Conservation (phyloP, 2,888 invertebrate genomes). For the Andricus quercusramuli region DNA sequence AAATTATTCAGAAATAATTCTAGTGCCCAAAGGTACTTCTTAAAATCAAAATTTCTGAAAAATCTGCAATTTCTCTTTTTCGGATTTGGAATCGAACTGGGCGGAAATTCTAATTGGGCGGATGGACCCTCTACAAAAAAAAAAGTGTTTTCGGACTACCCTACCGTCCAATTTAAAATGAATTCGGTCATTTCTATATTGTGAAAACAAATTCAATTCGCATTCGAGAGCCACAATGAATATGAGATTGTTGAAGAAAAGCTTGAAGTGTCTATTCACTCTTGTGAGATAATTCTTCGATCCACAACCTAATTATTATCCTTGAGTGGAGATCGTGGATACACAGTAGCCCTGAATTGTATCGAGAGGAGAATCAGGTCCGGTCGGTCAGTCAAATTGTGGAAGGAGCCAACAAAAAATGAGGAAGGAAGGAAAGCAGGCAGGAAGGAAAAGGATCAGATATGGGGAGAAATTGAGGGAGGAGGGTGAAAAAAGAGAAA, state of each 20-base stretch:
- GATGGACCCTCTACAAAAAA: too few relatives aligned
- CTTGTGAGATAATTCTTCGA: constrained; percentile 24
- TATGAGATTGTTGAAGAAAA: constrained; percentile 1
- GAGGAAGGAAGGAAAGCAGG: constrained; percentile 13
- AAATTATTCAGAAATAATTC: too few relatives aligned
- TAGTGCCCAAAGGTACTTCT: too few relatives aligned
- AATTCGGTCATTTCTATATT: too few relatives aligned
- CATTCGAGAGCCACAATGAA: background rate
- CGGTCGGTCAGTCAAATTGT: constrained; percentile 54
- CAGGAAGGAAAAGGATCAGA: constrained; percentile 18
- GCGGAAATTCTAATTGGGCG: too few relatives aligned
- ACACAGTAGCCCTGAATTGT: constrained; percentile 15
- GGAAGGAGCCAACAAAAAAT: constrained; percentile 26
- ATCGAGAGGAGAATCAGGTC: constrained; percentile 32
- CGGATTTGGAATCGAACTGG: too few relatives aligned
- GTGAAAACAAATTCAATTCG: background rate
- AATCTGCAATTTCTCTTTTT: too few relatives aligned
- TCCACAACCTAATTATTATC: constrained; percentile 34
- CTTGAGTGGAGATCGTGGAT: constrained; percentile 18
- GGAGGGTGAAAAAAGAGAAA: background rate
- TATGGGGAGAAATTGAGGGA: background rate
- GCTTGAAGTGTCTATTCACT: constrained; percentile 20
- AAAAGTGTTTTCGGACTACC: too few relatives aligned
- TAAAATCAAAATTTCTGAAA: too few relatives aligned
- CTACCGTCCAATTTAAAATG: too few relatives aligned